Base-by-base conservation (phyloP, 2,797 vertebrate species). In the Poecilia picta region DNA sequence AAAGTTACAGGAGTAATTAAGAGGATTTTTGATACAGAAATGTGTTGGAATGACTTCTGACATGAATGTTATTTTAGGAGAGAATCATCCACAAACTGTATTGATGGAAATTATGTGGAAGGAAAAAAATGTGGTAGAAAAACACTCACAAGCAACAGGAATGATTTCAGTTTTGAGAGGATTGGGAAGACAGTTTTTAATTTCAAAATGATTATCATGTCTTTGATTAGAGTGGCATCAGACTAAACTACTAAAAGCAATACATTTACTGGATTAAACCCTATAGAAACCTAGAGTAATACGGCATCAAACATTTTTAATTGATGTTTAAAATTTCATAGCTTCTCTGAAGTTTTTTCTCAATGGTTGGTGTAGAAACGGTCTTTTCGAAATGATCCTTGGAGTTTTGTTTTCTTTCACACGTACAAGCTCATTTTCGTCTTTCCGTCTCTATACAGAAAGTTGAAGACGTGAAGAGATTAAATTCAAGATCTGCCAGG, bases 401-500 rank as follows among this genome's bases (percentile, higher is more conserved):
- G 11, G 3, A 2, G 8, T 13, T 45, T 45, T 13, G 15, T 46
- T 8, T 51, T 51, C 8, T 41, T 20, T 41, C 20, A 23, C 12
- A 12, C 18, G 45, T 28, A 45, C 25, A 75, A 45, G 73, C 51
- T 46, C 31, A 53, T 83, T 57, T 78, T 66, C 49, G 59, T 39
- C 73, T 49, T 59, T 73, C 39, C 62, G 55, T 72, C 55, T 75
- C 80, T 49, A 74, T 16, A 16, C 45, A 62, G 70, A 20, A 53
- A 5, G 66, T 68, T 81, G 71, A 80, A 85, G 74, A 39, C 81
- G 18, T 11, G 23, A 64, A 53, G 68, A 79, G 47, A 75, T 81
- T 66, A 47, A 59, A 75, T 80, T 84, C 25, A 28, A 75, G 57
- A 76, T 75, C 49, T 88, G 89, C 91, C 89, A 90, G 85, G 51